phyloP scores from a whole-genome alignment of 2,113 vertebrate genomes.

The Albula goreensis region DNA sequence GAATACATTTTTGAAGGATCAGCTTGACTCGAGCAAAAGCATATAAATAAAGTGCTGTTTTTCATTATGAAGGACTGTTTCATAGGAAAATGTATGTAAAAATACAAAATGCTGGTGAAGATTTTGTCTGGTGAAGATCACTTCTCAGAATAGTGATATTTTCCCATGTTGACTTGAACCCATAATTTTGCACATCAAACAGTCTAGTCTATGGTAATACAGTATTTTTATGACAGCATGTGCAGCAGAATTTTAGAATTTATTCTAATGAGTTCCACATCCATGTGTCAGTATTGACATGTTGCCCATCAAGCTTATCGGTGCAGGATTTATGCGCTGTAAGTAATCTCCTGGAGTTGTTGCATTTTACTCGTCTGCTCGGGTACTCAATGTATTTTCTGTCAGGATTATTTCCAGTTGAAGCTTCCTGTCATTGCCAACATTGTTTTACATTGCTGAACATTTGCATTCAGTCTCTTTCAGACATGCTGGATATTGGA shows the following conservation, averaged over 20 bases:
- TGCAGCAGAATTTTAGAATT: not conserved
- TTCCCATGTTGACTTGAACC: not conserved
- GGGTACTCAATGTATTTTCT: not conserved
- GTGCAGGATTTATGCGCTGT: not conserved
- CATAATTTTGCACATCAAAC: slow-evolving; percentile 2
- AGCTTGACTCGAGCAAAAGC: not conserved
- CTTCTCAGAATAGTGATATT: not conserved
- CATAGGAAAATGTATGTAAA: not conserved
- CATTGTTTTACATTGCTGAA: not conserved
- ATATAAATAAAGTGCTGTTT: not conserved
- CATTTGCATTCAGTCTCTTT: not conserved
- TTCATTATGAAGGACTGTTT: not conserved
- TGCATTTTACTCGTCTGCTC: not conserved
- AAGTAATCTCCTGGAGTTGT: too few species aligned
- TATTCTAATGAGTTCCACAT: not conserved
- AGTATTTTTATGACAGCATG: not conserved
- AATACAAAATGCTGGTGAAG: not conserved
- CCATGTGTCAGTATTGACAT: not conserved
- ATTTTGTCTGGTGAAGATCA: not conserved
- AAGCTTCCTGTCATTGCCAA: not conserved
- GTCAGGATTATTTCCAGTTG: not conserved
- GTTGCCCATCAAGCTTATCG: not conserved
- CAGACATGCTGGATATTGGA: not conserved
- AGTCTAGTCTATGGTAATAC: slow-evolving; percentile 16
- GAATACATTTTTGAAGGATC: not conserved